phyloP scores from a whole-genome alignment of 30 jellyfish, hydroid and myxozoan species.

The Mastigias papua region DNA sequence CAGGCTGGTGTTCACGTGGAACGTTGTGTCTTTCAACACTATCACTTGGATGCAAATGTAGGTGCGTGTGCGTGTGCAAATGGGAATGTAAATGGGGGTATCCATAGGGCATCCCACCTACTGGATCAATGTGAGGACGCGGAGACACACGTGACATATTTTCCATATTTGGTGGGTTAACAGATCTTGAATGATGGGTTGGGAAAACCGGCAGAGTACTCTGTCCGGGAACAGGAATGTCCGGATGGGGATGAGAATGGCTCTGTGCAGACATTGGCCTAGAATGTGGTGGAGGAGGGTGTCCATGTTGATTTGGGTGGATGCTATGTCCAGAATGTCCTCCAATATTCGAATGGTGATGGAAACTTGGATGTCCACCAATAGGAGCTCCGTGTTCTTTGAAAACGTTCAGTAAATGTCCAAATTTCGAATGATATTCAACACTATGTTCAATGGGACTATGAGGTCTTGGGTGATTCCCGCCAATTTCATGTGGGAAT shows the following conservation, averaged over 20 bases:
- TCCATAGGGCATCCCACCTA: slow-evolving; percentile 79
- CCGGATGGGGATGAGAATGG: slow-evolving; percentile 59
- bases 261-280: slow-evolving; percentile 66
- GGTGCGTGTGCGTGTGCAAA: slow-evolving; percentile 97
- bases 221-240: slow-evolving; percentile 68
- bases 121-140: slow-evolving; percentile 84
- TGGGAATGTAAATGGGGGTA: slow-evolving; percentile 97
- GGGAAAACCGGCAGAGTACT: slow-evolving; percentile 76
- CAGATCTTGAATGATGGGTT: slow-evolving; percentile 66
- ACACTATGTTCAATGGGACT: slow-evolving; percentile 70
- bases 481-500: slow-evolving; percentile 76
- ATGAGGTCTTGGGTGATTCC: slow-evolving; percentile 57
- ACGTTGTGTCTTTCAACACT: slow-evolving; percentile 47
- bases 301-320: slow-evolving; percentile 61
- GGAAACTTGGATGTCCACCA: slow-evolving; percentile 59
- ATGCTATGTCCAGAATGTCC: slow-evolving; percentile 58
- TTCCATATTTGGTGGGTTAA: slow-evolving; percentile 72
- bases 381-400: slow-evolving; percentile 75
- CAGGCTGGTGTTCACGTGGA: slow-evolving; percentile 76
- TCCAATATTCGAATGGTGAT: slow-evolving; percentile 42
- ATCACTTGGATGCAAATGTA: slow-evolving; percentile 97
- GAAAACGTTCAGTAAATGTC: slow-evolving; percentile 68
- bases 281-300: slow-evolving; percentile 62
- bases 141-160: slow-evolving; percentile 80
- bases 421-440: slow-evolving; percentile 65